Evolutionary conservation across 1,140 invertebrate species (phyloP), one percentile per base, ranked within the genome.

Genomic region (Dreissena polymorpha): DNA sequence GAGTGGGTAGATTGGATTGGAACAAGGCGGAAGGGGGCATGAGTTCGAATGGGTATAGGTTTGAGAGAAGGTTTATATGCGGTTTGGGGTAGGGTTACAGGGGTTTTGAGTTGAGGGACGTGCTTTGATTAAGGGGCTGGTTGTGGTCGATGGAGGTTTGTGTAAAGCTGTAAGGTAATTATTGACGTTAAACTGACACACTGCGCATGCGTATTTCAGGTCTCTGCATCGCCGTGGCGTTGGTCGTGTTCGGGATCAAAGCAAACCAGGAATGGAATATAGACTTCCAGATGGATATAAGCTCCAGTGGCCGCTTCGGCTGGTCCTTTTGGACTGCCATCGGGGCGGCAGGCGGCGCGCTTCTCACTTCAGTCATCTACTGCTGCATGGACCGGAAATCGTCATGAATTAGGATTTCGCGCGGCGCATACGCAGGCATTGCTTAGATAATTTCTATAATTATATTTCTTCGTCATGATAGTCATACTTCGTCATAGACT

Each of bases 271-370:
- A 64, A 8, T 73, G 71, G 71, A 21, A 27, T 6, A 74, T 68
- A 16, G 64, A 82, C 14, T 12, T 74, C 2, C 49, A 82, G 25
- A 51, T 27, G 60, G 49, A 65, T 16, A 49, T 39, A 2, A 27
- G 39, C 12, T n/a, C 16, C 25, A 21, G 6, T 13, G 74, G 29
- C 12, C 7, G n/a, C 3, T 82, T 82, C n/a, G 71, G 79, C 12
- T 82, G 79, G 79, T 82, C 79, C 6, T 82, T 73, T 27, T 82
- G 70, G 70, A 64, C 74, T 14, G 79, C 68, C 16, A 64, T 82
- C n/a, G 50, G 70, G 14, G 69, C 79, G 0, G 23, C 79, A 23
- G 71, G n/a, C 3, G 8, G 73, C 10, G 63, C 79, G 16, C 49
- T 82, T 29, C 23, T 82, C 0, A 82, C 79, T 18, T 65, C 79